Evolutionary conservation across 2,888 invertebrate genomes (phyloP), one percentile per base, ranked within the genome.

Genomic region (Gasteruption jaculator): DNA sequence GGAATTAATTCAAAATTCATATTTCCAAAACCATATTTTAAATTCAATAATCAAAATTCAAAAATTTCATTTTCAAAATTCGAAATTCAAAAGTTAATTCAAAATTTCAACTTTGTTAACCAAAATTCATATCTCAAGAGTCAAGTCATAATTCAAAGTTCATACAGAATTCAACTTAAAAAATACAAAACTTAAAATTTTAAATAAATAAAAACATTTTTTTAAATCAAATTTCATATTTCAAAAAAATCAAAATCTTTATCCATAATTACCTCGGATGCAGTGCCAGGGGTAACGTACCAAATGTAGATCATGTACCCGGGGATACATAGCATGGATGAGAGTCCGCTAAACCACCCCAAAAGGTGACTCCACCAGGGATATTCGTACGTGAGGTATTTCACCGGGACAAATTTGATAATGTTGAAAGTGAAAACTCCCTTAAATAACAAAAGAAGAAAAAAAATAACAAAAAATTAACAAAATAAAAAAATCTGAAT

Each of bases 301-400:
- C 91, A 91, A 53, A 85, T 68, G 68, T 87, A 95, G 49, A 93
- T 73, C 85, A 92, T 91, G 69, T 95, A 96, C 1, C 85, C 85
- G 4, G 97, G 97, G 69, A 97, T 95, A 69, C 94, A 93, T 43
- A 94, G 73, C 90, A 97, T 95, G 4, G 97, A 96, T 0, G 94
- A 93, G 3, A 96, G 74, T 0, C 95, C 96, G 19, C 95, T 89
- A 64, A 93, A 80, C 90, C 94, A 95, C n/a, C 97, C 97, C 56
- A 97, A 83, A 5, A 89, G 79, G 68, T 97, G 95, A 33, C 94
- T 90, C 94, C 95, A 94, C 78, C 88, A 82, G 1, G 97, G 97
- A 71, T 93, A 99, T 61, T 88, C 88, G 65, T 97, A 97, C 64
- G 85, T 85, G 74, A 94, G 80, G 73, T 96, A 96, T 70, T 89